Percentiles rank a stretch among this genome's conserved stretches.
phyloP scores from a whole-genome alignment of 2,797 vertebrate genomes.

The Lemur catta region DNA sequence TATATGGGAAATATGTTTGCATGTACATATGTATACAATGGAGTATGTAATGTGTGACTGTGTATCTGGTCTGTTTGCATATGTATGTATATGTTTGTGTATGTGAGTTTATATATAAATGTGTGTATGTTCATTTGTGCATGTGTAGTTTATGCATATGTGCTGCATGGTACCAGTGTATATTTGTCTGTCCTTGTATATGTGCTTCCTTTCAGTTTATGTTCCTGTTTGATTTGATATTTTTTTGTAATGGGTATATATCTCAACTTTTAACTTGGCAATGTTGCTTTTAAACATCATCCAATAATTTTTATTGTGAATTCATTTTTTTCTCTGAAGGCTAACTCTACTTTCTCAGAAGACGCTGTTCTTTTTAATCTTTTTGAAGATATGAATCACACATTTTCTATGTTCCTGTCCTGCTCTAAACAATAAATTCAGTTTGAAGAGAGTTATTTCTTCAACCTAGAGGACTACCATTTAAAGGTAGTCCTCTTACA shows the following conservation, averaged over 20 bases:
- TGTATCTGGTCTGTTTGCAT: background rate
- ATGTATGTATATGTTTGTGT: background rate
- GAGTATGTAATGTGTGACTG: background rate
- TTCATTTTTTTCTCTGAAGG: background rate
- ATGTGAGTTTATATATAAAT: background rate
- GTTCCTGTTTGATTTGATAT: background rate
- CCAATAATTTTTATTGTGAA: background rate
- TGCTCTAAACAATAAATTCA: slow-evolving; percentile 48
- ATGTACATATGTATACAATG: background rate
- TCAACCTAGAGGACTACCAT: background rate
- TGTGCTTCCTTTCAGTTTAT: background rate
- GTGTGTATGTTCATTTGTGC: background rate
- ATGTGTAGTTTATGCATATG: background rate
- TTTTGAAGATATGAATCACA: background rate
- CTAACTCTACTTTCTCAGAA: background rate
- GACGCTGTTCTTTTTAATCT: slow-evolving; percentile 34
- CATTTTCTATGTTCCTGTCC: slow-evolving; percentile 7
- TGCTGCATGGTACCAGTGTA: accelerated
- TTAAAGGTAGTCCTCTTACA: background rate
- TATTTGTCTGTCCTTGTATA: background rate
- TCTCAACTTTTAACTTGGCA: slow-evolving; percentile 10
- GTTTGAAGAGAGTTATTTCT: slow-evolving; percentile 22
- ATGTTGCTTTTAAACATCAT: background rate
- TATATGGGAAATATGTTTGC: background rate
- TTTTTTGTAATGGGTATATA: background rate